Conservation (phyloP, 2,888 invertebrate genomes). For the Dasypogon diadema region DNA sequence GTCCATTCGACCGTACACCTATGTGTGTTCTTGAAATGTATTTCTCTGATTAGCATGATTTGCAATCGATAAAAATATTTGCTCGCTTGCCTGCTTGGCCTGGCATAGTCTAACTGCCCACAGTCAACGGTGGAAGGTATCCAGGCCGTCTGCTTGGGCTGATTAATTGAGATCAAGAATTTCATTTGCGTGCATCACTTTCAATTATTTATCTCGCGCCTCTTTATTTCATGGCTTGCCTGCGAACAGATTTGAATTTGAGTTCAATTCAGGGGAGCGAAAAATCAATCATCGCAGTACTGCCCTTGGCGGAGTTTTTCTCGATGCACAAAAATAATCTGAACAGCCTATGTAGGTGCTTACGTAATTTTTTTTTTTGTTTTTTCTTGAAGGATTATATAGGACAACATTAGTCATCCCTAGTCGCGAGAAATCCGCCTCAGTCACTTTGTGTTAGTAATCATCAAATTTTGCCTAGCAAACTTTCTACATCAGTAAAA, state of each 20-base stretch:
- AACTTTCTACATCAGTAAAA: too few species aligned
- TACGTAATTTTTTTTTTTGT: not conserved
- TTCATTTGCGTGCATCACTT: constrained; percentile 27
- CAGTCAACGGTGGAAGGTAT: not conserved
- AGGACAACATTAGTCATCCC: not conserved
- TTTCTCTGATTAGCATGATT: constrained; percentile 8
- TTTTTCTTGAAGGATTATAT: constrained; percentile 1
- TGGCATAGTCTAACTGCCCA: not conserved
- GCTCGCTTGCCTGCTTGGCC: constrained; percentile 1
- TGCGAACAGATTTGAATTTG: not conserved
- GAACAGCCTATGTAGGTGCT: not conserved
- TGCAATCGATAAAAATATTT: constrained; percentile 31
- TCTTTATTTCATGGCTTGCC: not conserved
- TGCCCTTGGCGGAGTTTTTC: constrained; percentile 5
- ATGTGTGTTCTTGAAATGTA: constrained; percentile 22
- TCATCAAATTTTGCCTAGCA: too few species aligned
- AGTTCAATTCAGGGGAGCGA: not conserved
- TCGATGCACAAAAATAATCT: constrained; percentile 10
- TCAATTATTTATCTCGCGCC: constrained; percentile 30
- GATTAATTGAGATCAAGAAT: constrained; percentile 39
- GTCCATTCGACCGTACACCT: not conserved
- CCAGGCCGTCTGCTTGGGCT: constrained; percentile 21
- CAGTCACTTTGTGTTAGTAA: too few species aligned
- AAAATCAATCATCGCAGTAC: constrained; percentile 19
- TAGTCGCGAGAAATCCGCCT: too few species aligned